These are phyloP conservation scores for Euschistus heros DNA, from an alignment of 1,140 invertebrate species.

Conservation along the genomic window DNA sequence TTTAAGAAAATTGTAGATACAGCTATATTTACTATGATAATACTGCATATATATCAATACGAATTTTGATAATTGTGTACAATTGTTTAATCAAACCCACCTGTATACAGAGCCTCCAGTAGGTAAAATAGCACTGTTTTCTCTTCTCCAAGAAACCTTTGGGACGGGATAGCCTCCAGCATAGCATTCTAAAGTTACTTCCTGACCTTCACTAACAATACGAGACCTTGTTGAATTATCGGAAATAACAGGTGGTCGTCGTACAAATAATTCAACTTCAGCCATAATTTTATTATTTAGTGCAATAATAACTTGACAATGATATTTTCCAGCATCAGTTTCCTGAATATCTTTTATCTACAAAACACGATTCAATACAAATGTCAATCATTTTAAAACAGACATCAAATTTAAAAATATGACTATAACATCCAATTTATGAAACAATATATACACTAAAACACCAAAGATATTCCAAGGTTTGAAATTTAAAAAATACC, in stretches of 20 bases:
- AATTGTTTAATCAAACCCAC: conserved; percentile 23
- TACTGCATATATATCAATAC: too few relatives aligned
- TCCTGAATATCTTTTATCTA: conserved; percentile 92
- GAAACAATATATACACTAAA: too few relatives aligned
- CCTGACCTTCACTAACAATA: conserved; percentile 68
- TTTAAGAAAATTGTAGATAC: too few relatives aligned
- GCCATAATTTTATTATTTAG: conserved; percentile 67
- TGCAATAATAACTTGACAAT: conserved; percentile 74
- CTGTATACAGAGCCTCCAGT: conserved; percentile 71
- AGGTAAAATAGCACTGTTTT: conserved; percentile 85
- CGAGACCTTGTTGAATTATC: conserved; percentile 83
- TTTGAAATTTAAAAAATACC: too few relatives aligned
- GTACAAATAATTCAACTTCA: conserved; percentile 70
- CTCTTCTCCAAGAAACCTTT: conserved; percentile 78
- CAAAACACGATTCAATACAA: conserved; percentile 26
- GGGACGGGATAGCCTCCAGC: conserved; percentile 72
- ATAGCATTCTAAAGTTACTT: conserved; percentile 74
- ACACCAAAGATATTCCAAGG: too few relatives aligned
- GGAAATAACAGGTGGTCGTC: conserved; percentile 78
- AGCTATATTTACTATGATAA: too few relatives aligned
- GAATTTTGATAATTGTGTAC: too few relatives aligned
- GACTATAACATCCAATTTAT: too few relatives aligned
- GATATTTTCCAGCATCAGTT: conserved; percentile 78
- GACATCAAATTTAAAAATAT: too few relatives aligned
- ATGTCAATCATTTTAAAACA: too few relatives aligned